These are phyloP conservation scores for Timema cristinae DNA, from an alignment of 2,888 invertebrate genomes.

Conservation along the genomic window DNA sequence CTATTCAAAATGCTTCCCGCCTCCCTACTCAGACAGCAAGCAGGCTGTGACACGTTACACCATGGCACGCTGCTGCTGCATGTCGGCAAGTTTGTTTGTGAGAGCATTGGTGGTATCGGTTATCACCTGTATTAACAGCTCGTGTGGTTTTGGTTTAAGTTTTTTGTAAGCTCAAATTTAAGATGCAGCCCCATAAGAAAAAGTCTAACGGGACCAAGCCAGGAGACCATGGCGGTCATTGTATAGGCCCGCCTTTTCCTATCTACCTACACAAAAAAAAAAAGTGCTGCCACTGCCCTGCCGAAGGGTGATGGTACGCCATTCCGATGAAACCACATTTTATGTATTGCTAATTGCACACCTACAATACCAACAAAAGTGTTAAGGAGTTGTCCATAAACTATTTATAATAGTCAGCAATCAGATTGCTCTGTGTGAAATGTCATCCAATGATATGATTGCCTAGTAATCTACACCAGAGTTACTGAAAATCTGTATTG, in stretches of 20 bases:
- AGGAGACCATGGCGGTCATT: background rate
- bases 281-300: background rate
- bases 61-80: too few species aligned
- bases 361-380: too few species aligned
- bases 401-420: background rate
- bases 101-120: background rate
- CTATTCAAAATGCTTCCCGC: too few species aligned
- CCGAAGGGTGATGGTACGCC: background rate
- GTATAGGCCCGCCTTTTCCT: background rate
- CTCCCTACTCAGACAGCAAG: too few species aligned
- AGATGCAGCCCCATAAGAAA: background rate
- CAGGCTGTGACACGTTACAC: too few species aligned
- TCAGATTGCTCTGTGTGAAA: background rate
- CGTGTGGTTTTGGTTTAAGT: background rate
- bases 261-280: background rate
- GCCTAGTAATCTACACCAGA: background rate
- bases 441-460: background rate
- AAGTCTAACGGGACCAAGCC: background rate
- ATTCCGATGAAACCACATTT: background rate
- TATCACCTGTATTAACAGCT: background rate
- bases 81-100: too few species aligned
- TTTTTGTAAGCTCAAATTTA: background rate
- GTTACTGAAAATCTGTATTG: background rate
- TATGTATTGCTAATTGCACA: background rate
- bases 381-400: background rate